Percentiles rank a stretch among this genome's conserved stretches.
Evolutionary conservation across 2,113 vertebrate species (phyloP).

Genomic region (Gymnobelideus leadbeateri): DNA sequence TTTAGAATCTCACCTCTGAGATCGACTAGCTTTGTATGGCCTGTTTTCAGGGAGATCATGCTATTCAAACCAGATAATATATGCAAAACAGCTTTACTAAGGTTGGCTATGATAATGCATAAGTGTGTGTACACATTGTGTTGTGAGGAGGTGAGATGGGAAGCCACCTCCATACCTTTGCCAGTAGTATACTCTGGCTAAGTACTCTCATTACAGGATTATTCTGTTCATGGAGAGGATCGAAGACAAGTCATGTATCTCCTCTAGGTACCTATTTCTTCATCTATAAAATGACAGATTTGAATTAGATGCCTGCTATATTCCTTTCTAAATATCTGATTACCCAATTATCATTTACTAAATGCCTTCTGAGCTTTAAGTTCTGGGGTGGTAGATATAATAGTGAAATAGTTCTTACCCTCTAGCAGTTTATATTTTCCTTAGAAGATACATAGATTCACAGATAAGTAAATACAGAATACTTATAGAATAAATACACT

Average conservation of each 20-base stretch:
- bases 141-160: neutral
- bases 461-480: neutral
- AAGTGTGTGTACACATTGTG: neutral
- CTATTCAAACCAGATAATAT: neutral
- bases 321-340: neutral
- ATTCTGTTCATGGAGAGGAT: neutral
- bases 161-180: neutral
- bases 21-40: neutral
- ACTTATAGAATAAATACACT: neutral
- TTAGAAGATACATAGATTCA: neutral
- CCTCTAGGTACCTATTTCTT: neutral
- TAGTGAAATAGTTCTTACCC: neutral
- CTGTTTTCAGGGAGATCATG: neutral
- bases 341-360: neutral
- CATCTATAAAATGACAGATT: neutral
- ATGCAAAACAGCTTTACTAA: neutral
- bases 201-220: neutral
- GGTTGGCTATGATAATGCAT: neutral
- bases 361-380: neutral
- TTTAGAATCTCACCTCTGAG: neutral
- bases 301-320: neutral
- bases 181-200: neutral
- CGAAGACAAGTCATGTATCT: neutral
- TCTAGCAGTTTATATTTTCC: neutral
- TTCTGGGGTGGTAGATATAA: neutral